A percentile compares a stretch with the other conserved stretches of the same genome.
These are phyloP conservation scores for Tragelaphus imberbis DNA, from an alignment of 2,113 vertebrate species.

Conservation along the genomic window DNA sequence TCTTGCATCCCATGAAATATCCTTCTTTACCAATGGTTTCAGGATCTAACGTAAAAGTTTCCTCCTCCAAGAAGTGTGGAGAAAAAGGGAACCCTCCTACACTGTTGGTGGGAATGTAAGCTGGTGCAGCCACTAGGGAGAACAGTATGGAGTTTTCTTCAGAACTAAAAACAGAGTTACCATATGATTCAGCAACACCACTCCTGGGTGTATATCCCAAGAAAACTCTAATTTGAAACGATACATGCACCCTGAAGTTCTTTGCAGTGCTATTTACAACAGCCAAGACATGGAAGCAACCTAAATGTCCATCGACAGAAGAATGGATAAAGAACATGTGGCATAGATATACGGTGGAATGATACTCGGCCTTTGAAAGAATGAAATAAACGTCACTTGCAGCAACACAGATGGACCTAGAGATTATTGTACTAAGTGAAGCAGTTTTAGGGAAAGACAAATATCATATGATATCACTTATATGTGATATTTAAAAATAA, in stretches of 20 bases:
- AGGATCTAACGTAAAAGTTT: background rate
- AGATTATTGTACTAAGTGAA: background rate
- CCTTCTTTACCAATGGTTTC: background rate
- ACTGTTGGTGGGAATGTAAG: background rate
- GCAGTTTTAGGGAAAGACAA: background rate
- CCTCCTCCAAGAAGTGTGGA: background rate
- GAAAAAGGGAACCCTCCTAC: background rate
- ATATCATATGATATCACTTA: background rate
- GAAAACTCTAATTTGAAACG: background rate
- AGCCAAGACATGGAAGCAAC: background rate
- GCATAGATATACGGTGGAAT: background rate
- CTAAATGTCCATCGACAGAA: background rate
- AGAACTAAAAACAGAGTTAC: background rate
- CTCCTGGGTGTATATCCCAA: background rate
- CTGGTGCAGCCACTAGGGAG: background rate
- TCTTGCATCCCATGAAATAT: background rate
- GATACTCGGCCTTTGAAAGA: background rate
- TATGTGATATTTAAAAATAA: background rate
- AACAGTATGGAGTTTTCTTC: background rate
- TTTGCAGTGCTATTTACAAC: background rate
- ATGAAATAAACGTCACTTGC: background rate
- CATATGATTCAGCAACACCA: background rate
- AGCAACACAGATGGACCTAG: background rate
- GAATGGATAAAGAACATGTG: background rate
- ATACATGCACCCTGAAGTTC: background rate